Percentiles rank a stretch among this genome's conserved stretches.
Conservation (phyloP, 2,113 vertebrate species). For the Platysteira castanea region DNA sequence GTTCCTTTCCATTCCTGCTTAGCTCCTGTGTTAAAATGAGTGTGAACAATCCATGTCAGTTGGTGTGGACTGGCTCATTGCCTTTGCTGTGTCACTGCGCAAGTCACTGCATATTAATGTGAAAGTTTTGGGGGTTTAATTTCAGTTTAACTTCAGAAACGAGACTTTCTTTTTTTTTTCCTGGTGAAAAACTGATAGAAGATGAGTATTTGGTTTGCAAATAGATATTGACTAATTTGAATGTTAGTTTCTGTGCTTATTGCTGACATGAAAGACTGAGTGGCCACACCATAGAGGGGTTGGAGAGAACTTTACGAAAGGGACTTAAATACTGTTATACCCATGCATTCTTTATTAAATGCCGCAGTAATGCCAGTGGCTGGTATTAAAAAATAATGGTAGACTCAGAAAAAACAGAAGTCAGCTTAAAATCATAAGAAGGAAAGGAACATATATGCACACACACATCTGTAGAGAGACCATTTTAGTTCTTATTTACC, state of each 20-base stretch:
- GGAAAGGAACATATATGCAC: background rate
- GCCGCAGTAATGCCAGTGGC: background rate
- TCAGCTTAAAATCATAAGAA: background rate
- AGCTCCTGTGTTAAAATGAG: background rate
- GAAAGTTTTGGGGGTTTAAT: accelerated
- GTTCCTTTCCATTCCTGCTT: background rate
- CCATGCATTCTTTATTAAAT: background rate
- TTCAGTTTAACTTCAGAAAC: background rate
- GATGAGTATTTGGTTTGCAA: background rate
- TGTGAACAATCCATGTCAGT: background rate
- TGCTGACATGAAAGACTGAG: background rate
- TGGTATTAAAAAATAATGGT: background rate
- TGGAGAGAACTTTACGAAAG: background rate
- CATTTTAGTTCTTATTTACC: background rate
- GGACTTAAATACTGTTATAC: background rate
- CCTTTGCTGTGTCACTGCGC: background rate
- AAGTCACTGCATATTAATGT: background rate
- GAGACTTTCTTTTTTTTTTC: background rate
- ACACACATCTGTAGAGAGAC: background rate
- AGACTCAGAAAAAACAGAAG: background rate
- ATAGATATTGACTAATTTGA: background rate
- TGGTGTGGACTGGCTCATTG: background rate
- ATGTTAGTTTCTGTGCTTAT: background rate
- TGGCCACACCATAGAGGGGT: background rate
- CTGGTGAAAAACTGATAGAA: background rate